phyloP scores from a whole-genome alignment of 2,888 invertebrate species.

The Polietes domitor region DNA sequence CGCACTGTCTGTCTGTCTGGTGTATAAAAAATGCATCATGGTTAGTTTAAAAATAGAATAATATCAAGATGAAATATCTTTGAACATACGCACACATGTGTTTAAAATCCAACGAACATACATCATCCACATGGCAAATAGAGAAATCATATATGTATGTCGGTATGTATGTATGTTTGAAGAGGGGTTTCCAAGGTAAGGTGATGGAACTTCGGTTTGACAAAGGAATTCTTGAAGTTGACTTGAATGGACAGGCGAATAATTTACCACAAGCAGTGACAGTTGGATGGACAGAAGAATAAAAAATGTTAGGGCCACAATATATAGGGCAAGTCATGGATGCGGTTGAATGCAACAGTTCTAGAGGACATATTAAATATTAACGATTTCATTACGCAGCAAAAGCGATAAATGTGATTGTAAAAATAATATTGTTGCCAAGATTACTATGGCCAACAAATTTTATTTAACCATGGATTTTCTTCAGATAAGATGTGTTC shows the following conservation, averaged over 20 bases:
- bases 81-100: constrained; percentile 18
- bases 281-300: background rate
- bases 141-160: background rate
- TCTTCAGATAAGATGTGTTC: too few relatives aligned
- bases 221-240: background rate
- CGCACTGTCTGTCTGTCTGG: background rate
- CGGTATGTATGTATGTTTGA: background rate
- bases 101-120: background rate
- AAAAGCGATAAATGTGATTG: too few relatives aligned
- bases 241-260: background rate
- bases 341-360: too few relatives aligned
- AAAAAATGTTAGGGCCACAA: too few relatives aligned
- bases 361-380: too few relatives aligned
- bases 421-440: too few relatives aligned
- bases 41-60: constrained; percentile 48
- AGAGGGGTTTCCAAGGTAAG: background rate
- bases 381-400: too few relatives aligned
- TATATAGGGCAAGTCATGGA: too few relatives aligned
- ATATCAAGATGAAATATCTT: constrained; percentile 31
- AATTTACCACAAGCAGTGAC: background rate
- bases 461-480: too few relatives aligned
- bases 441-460: too few relatives aligned
- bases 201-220: background rate
- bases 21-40: constrained; percentile 44
- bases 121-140: constrained; percentile 15